Percentiles rank a stretch among this genome's conserved stretches.
Evolutionary conservation across 1,140 invertebrate species (phyloP).

Genomic region (Cherax quadricarinatus): DNA sequence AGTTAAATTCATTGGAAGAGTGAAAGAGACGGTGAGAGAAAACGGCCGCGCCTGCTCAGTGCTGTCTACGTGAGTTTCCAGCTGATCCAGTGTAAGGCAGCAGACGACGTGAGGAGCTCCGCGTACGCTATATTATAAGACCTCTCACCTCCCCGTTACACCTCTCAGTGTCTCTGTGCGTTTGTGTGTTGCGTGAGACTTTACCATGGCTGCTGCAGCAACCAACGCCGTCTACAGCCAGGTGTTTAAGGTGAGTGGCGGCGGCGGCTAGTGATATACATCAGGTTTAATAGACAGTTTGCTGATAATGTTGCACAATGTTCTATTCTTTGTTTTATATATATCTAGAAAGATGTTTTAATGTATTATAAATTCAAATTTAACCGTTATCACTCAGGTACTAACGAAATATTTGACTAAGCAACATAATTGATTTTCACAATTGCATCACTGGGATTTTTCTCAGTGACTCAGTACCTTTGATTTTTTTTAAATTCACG

Average conservation of each 20-base stretch:
- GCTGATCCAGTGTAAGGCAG: not conserved
- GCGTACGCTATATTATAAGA: constrained; percentile 22
- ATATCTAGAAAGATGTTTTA: too few species aligned
- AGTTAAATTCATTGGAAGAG: not conserved
- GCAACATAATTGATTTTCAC: too few species aligned
- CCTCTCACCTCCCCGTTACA: not conserved
- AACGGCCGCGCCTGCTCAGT: constrained; percentile 48
- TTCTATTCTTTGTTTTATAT: not conserved
- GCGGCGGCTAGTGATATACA: not conserved
- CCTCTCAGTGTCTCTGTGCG: constrained; percentile 5
- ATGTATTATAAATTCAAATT: not conserved
- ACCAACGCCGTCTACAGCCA: constrained; percentile 35
- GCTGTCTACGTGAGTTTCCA: not conserved
- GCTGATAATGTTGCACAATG: not conserved
- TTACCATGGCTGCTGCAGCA: constrained; percentile 22
- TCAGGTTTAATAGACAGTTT: not conserved
- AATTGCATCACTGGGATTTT: too few species aligned
- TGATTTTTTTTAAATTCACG: too few species aligned
- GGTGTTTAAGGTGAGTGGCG: constrained; percentile 35
- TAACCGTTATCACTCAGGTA: not conserved
- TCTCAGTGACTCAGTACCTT: too few species aligned
- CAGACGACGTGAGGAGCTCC: constrained; percentile 37
- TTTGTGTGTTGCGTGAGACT: not conserved
- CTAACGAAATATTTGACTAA: not conserved
- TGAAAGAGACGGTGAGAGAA: not conserved